These are phyloP conservation scores for Trichonephila clavata DNA, from an alignment of 1,140 invertebrate genomes.

Conservation along the genomic window DNA sequence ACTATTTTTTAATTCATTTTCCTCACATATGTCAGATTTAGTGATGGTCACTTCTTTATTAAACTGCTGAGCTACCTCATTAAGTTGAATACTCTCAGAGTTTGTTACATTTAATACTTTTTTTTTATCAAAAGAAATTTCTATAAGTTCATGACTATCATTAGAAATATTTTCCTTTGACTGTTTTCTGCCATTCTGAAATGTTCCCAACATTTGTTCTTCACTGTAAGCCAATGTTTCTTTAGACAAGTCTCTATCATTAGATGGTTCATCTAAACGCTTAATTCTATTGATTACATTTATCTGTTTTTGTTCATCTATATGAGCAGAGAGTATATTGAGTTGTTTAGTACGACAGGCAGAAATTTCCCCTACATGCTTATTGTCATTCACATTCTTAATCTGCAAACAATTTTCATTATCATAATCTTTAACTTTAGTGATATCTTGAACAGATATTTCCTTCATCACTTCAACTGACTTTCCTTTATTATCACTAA, in stretches of 20 bases:
- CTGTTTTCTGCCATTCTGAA: neutral
- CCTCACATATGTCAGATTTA: too few relatives aligned
- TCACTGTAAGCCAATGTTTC: neutral
- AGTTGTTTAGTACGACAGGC: neutral
- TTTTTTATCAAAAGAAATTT: too few relatives aligned
- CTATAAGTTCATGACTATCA: too few relatives aligned
- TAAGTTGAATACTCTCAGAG: too few relatives aligned
- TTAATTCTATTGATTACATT: neutral
- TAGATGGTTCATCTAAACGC: neutral
- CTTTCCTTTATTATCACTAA: too few relatives aligned
- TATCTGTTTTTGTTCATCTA: neutral
- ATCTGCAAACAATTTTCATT: neutral
- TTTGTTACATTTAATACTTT: too few relatives aligned
- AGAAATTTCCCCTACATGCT: neutral
- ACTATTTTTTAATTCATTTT: too few relatives aligned
- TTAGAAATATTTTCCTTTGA: too few relatives aligned
- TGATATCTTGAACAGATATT: neutral
- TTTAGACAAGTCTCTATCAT: neutral
- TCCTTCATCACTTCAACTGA: neutral
- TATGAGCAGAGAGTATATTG: neutral
- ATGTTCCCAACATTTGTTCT: neutral
- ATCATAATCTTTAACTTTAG: neutral
- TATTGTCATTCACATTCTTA: neutral
- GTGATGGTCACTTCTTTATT: too few relatives aligned
- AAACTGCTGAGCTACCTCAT: too few relatives aligned